These are phyloP conservation scores for Scatophagus argus DNA, from an alignment of 2,113 vertebrate species.

Conservation along the genomic window DNA sequence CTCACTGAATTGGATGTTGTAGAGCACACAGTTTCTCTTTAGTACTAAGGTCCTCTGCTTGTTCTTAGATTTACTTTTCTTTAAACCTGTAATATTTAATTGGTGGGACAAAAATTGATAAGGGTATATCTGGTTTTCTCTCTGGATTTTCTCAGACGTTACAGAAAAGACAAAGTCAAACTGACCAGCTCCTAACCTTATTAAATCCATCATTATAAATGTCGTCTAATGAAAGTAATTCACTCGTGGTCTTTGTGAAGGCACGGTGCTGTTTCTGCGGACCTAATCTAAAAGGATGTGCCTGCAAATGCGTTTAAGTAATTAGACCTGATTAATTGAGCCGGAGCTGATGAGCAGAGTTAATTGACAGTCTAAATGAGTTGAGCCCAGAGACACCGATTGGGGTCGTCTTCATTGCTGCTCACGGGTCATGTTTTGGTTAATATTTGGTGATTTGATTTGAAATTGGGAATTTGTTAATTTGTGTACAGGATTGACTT, in stretches of 20 bases:
- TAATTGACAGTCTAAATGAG: conserved; percentile 76
- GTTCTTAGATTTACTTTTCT: not conserved
- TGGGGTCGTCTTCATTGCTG: conserved; percentile 33
- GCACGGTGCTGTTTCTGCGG: conserved; percentile 56
- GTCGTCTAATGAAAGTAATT: conserved; percentile 58
- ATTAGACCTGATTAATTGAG: conserved; percentile 78
- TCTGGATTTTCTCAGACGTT: conserved; percentile 17
- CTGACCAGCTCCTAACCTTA: conserved; percentile 48
- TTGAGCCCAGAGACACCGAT: conserved; percentile 50
- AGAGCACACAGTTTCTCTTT: not conserved
- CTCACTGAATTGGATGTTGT: not conserved
- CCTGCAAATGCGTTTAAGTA: conserved; percentile 70
- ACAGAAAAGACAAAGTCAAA: conserved; percentile 45
- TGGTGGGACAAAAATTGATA: not conserved
- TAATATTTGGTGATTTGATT: conserved; percentile 52
- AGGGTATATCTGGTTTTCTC: not conserved
- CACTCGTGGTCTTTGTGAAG: conserved; percentile 61
- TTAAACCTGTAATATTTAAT: not conserved
- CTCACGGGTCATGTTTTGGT: conserved; percentile 44
- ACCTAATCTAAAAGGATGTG: conserved; percentile 71
- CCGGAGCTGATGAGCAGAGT: conserved; percentile 67
- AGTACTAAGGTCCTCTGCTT: not conserved
- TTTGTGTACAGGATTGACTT: not conserved
- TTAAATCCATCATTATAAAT: conserved; percentile 66
- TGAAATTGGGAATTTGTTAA: conserved; percentile 3